Evolutionary conservation across 2,113 vertebrate genomes (phyloP).

Genomic region (Rattus rattus): DNA sequence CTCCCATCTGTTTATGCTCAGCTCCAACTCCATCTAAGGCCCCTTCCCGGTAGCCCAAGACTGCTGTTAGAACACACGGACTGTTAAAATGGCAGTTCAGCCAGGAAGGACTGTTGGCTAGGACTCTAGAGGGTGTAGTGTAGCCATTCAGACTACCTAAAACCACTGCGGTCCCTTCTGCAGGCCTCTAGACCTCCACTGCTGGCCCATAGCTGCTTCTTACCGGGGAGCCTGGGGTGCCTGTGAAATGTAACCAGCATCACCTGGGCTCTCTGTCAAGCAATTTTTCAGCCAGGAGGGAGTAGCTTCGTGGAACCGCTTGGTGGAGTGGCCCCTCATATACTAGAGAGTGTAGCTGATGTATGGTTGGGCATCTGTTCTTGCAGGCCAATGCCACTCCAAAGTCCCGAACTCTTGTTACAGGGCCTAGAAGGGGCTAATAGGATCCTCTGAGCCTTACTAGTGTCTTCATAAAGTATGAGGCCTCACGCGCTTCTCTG

Average conservation of each 20-base stretch:
- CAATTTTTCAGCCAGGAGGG: neutral
- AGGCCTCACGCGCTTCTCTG: neutral
- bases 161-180: neutral
- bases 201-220: neutral
- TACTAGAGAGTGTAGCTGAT: neutral
- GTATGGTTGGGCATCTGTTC: neutral
- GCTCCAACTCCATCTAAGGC: accelerated
- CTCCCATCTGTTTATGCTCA: neutral
- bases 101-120: neutral
- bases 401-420: neutral
- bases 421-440: neutral
- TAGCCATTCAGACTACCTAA: neutral
- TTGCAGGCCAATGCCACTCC: neutral
- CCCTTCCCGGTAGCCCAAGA: neutral
- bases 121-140: neutral
- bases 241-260: constrained; percentile 11
- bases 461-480: neutral
- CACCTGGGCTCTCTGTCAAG: neutral
- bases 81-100: neutral
- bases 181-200: neutral
- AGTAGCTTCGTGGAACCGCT: neutral
- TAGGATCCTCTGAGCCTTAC: neutral
- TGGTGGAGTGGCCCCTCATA: no score
- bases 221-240: neutral
- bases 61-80: neutral